Evolutionary conservation across 1,140 invertebrate species (phyloP), one percentile per base, ranked within the genome.

Genomic region (Aphelinus certus): DNA sequence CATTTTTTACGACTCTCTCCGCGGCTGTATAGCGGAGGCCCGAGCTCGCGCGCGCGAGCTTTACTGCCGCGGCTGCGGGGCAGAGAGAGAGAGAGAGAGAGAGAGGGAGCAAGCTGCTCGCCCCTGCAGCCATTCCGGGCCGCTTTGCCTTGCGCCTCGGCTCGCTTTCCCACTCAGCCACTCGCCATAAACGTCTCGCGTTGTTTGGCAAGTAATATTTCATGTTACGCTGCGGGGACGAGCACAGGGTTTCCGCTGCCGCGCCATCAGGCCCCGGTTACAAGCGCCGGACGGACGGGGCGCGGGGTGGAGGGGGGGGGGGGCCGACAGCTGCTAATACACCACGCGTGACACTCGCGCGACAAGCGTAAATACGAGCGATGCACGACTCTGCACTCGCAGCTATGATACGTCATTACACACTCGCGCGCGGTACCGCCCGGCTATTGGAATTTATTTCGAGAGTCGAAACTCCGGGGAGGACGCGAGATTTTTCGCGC

Each of bases 1-100:
- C 77, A 81, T 83, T 81, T 78, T 83, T 83, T 78, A 83, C 76
- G 76, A 74, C 46, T 6, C 47, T 46, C 26, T n/a, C 7, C 1
- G 1, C 69, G 45, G 46, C 51, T 75, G 9, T 76, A 79, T 80
- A 82, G 78, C 81, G 78, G 78, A 80, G 76, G 79, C 73, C 48
- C 9, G 26, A 26, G 26, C 26, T 26, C 26, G 26, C 26, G 26
- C 26, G 26, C 26, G 26, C 26, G 26, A 26, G 26, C 26, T 82
- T 81, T 81, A 81, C 71, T 62, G 57, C 58, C 55, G 57, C 56
- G 72, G 66, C 51, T 66, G 26, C 26, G 70, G 67, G 61, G 45
- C 9, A 43, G 58, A 61, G 10, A 5, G 56, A 26, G 26, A 26
- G 26, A 26, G 26, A 26, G 26, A 26, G 26, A 26, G 26, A 26